Evolutionary conservation across 2,888 invertebrate genomes (phyloP).

Genomic region (Cephus pygmeus): DNA sequence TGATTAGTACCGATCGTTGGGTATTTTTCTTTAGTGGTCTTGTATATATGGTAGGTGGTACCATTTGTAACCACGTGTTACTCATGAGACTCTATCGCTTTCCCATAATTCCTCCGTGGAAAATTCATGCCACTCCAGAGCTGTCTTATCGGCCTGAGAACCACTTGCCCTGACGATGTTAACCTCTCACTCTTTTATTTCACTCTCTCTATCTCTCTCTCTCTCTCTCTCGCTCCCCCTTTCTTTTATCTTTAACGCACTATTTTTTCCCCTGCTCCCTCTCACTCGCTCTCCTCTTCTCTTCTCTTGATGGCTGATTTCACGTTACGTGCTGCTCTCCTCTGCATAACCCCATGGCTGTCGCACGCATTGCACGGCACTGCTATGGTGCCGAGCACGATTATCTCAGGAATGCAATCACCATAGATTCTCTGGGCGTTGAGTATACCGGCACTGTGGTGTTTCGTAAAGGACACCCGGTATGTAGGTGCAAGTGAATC

Average conservation of each 20-base stretch:
- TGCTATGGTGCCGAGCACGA: slow-evolving; percentile 32
- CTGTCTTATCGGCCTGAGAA: slow-evolving; percentile 39
- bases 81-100: slow-evolving; percentile 23
- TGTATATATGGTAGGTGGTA: too few relatives aligned
- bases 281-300: background rate
- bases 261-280: background rate
- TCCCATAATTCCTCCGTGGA: slow-evolving; percentile 28
- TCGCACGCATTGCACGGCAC: slow-evolving; percentile 24
- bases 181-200: too few relatives aligned
- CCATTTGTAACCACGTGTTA: background rate
- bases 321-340: background rate
- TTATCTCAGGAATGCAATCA: slow-evolving; percentile 45
- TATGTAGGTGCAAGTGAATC: background rate
- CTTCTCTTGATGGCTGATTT: background rate
- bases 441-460: background rate
- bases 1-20: too few relatives aligned
- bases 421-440: slow-evolving; percentile 3
- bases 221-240: background rate
- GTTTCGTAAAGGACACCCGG: background rate
- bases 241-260: background rate
- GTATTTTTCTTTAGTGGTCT: too few relatives aligned
- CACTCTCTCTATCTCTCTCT: too few relatives aligned
- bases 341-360: slow-evolving; percentile 24
- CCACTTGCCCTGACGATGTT: slow-evolving; percentile 31
- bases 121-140: slow-evolving; percentile 17